Percentiles rank a stretch among this genome's conserved stretches.
phyloP scores from a whole-genome alignment of 2,113 vertebrate genomes.

The Neolamprologus hecqui region DNA sequence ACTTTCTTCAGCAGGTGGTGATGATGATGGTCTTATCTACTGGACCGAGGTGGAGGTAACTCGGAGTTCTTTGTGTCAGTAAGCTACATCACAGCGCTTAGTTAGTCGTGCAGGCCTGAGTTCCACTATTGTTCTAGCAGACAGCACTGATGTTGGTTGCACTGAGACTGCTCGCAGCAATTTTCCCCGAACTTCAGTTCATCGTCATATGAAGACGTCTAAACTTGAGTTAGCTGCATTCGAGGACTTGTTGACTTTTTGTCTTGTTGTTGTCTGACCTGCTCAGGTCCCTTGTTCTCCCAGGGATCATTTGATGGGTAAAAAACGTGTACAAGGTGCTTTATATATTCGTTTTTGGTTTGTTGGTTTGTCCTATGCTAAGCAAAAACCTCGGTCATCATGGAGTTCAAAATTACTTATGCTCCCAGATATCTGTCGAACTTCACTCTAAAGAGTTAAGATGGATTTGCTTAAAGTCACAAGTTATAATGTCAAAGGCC shows the following conservation, averaged over 20 bases:
- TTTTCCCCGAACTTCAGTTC: neutral
- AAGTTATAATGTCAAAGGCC: neutral
- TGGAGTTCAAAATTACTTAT: neutral
- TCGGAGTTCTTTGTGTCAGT: neutral
- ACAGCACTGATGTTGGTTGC: neutral
- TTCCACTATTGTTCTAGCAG: neutral
- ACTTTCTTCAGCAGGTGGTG: neutral
- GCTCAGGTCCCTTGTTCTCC: neutral
- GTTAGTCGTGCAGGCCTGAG: neutral
- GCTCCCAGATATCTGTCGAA: neutral
- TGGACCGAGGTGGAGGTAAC: neutral
- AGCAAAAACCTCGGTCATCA: neutral
- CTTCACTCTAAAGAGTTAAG: neutral
- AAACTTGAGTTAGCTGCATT: neutral
- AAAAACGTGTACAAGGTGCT: accelerated
- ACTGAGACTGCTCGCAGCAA: neutral
- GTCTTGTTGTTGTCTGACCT: neutral
- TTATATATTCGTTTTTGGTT: neutral
- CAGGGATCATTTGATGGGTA: neutral
- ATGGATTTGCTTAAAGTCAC: neutral
- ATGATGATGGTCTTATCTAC: neutral
- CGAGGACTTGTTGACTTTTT: neutral
- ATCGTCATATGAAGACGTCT: neutral
- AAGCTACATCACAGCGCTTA: neutral
- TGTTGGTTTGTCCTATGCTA: neutral